These are phyloP conservation scores for Lerema accius DNA, from an alignment of 1,140 invertebrate genomes.

Conservation along the genomic window DNA sequence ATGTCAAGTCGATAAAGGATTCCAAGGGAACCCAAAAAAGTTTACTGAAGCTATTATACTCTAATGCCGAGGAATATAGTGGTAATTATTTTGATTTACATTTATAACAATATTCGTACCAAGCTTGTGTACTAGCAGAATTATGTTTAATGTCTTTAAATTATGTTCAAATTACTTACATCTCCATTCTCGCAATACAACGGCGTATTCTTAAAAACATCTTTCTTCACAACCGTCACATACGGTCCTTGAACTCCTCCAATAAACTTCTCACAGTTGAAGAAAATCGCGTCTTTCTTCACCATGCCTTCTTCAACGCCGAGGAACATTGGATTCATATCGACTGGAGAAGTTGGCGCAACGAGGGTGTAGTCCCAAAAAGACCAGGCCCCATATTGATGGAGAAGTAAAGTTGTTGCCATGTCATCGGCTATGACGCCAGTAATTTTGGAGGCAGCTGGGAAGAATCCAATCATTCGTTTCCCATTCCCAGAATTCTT, in stretches of 20 bases:
- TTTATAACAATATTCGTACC: too few species aligned
- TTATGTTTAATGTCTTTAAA: too few species aligned
- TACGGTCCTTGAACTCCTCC: conserved; percentile 94
- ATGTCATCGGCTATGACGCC: conserved; percentile 94
- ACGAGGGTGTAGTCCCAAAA: conserved; percentile 96
- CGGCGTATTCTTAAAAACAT: conserved; percentile 78
- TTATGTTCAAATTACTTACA: conserved; percentile 57
- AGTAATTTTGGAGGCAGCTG: conserved; percentile 94
- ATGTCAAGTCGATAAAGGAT: too few species aligned
- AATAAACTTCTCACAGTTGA: conserved; percentile 95
- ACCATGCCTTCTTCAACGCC: conserved; percentile 87
- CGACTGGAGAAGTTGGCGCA: conserved; percentile 90
- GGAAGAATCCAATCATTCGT: conserved; percentile 93
- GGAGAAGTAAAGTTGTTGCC: conserved; percentile 90
- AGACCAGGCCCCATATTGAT: conserved; percentile 91
- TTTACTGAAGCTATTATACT: too few species aligned
- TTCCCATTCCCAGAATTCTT: conserved; percentile 82
- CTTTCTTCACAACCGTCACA: conserved; percentile 83
- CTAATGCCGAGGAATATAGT: too few species aligned
- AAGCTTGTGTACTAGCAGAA: too few species aligned
- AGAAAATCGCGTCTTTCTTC: conserved; percentile 95
- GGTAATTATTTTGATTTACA: too few species aligned
- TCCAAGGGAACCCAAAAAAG: too few species aligned
- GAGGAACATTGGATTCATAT: conserved; percentile 92
- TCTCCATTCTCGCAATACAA: conserved; percentile 71